Percentiles rank a stretch among this genome's conserved stretches.
phyloP scores from a whole-genome alignment of 2,113 vertebrate species.

The Onychostoma macrolepis region DNA sequence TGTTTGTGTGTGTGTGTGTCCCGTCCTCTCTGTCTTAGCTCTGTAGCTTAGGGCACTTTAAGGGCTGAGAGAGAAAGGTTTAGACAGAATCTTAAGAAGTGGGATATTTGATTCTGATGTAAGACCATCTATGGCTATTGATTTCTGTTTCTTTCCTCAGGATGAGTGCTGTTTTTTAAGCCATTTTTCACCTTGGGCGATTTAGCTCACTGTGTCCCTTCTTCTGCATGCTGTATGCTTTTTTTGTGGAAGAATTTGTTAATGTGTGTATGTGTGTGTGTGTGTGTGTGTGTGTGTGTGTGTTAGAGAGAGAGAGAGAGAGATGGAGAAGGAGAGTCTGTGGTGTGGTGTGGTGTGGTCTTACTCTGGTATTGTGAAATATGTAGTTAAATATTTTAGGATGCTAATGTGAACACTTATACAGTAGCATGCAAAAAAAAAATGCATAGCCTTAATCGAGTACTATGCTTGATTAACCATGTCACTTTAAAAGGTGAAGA shows the following conservation, averaged over 20 bases:
- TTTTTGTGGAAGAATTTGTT: constrained; percentile 31
- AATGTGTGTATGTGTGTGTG: constrained; percentile 17
- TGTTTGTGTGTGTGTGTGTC: constrained; percentile 17
- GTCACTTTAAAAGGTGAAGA: not conserved
- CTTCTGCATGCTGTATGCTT: constrained; percentile 10
- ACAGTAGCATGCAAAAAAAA: not conserved
- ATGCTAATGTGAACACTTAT: not conserved
- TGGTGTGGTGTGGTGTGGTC: not conserved
- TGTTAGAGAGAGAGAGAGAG: not conserved
- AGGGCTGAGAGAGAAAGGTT: constrained; percentile 24
- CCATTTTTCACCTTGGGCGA: constrained; percentile 22
- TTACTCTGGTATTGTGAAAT: constrained; percentile 17
- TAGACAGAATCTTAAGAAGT: constrained; percentile 52
- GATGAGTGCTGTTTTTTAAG: constrained; percentile 6
- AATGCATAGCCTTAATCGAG: not conserved
- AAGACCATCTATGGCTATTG: constrained; percentile 53
- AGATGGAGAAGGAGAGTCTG: not conserved
- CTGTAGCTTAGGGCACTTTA: constrained; percentile 28
- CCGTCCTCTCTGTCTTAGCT: not conserved
- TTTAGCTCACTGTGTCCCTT: constrained; percentile 5
- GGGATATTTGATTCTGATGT: constrained; percentile 54
- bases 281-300: constrained; percentile 21
- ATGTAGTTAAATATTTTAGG: not conserved
- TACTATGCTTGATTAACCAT: not conserved
- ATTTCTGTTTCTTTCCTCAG: constrained; percentile 44